These are phyloP conservation scores for Ridgeia piscesae DNA, from an alignment of 1,140 invertebrate species.

Conservation along the genomic window DNA sequence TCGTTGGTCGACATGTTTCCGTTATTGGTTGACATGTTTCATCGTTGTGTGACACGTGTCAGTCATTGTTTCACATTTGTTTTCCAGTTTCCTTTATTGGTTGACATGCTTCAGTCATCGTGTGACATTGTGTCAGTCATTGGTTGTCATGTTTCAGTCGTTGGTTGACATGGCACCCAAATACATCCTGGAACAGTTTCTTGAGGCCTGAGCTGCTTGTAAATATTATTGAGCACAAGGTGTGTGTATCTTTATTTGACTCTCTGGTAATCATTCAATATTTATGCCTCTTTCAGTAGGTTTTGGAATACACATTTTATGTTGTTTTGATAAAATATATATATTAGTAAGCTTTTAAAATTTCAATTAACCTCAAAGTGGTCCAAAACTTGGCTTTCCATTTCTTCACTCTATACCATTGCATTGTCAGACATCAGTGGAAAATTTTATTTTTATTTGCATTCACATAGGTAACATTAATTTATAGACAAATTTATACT, in stretches of 20 bases:
- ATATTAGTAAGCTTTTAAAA: too few species aligned
- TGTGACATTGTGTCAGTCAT: constrained; percentile 12
- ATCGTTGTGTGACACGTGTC: too few species aligned
- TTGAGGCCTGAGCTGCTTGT: constrained; percentile 97
- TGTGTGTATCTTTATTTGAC: constrained; percentile 36
- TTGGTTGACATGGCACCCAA: constrained; percentile 98
- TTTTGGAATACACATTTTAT: background rate
- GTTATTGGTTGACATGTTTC: too few species aligned
- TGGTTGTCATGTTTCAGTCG: constrained; percentile 64
- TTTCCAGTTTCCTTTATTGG: constrained; percentile 72
- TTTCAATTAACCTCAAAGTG: too few species aligned
- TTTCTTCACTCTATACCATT: too few species aligned
- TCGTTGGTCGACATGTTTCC: too few species aligned
- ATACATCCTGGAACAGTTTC: constrained; percentile 97
- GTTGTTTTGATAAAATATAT: background rate
- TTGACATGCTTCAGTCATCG: constrained; percentile 78
- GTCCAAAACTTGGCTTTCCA: too few species aligned
- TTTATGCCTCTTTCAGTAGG: background rate
- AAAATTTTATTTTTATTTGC: too few species aligned
- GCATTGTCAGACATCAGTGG: too few species aligned
- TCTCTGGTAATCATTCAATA: background rate
- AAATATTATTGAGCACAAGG: constrained; percentile 98
- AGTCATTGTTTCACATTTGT: background rate
- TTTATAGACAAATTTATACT: too few species aligned
- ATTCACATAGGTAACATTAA: too few species aligned